Evolutionary conservation across 2,888 invertebrate species (phyloP).

Genomic region (Blera fallax): DNA sequence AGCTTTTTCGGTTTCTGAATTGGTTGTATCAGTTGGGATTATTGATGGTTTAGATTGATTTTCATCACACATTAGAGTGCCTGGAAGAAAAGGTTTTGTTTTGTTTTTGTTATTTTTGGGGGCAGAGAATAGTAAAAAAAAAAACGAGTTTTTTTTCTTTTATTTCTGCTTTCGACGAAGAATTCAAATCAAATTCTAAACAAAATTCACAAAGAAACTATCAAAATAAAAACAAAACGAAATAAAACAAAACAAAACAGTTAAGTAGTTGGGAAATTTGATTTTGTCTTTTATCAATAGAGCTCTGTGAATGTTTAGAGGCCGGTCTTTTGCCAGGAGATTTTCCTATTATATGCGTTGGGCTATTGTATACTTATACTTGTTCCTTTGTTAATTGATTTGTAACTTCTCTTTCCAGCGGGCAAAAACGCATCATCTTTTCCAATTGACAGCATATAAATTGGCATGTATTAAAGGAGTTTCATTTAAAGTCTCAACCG

Average conservation of each 20-base stretch:
- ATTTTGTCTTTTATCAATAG: neutral
- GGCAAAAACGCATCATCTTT: no score
- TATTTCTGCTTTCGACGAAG: neutral
- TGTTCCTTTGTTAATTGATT: neutral
- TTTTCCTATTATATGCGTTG: no score
- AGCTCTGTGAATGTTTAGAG: no score
- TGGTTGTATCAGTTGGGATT: neutral
- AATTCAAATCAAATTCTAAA: neutral
- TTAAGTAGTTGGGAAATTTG: neutral
- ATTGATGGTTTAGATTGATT: neutral
- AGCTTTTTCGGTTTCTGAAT: neutral
- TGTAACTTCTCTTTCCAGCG: neutral
- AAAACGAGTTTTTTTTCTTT: no score
- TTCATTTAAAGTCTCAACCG: no score
- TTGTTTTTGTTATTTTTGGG: neutral
- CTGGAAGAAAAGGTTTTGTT: conserved; percentile 7
- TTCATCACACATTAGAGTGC: neutral
- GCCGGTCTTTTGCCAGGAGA: no score
- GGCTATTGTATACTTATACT: no score
- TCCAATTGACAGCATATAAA: no score
- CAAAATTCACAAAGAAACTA: neutral
- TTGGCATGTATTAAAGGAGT: no score
- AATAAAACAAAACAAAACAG: neutral
- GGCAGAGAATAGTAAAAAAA: neutral
- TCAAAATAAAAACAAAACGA: neutral